Base-by-base conservation (phyloP, 1,140 invertebrate genomes). In the Pseudomyrmex pallidus region DNA sequence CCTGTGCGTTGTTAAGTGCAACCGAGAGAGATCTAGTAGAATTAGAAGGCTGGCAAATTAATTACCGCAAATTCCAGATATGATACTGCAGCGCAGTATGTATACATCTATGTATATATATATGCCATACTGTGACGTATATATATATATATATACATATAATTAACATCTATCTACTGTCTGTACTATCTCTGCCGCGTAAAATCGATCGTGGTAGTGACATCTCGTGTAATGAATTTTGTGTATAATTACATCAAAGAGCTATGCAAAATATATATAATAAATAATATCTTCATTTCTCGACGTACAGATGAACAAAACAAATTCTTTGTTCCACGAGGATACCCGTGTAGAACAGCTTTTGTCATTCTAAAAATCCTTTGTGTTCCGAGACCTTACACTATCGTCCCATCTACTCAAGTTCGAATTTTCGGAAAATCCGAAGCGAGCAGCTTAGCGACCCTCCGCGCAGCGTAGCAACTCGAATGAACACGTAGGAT, bases 401-500 rank as follows among this genome's bases (percentile, higher is more conserved):
- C 20, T 80, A 70, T 50, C 56, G 22, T 66, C 44, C 12, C 10
- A n/a, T 9, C 46, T 59, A 13, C 76, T 70, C 12, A 44, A 78
- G 20, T 48, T 48, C 44, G 54, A 70, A 80, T 80, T 59, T 78
- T 70, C 20, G 54, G 66, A 59, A 80, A 72, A 80, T 80, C 66
- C 76, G 44, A 22, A 72, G 46, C 76, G 66, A 80, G 76, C 66
- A 56, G 66, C 66, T 80, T 80, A 80, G 66, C 56, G 67, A 70
- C 17, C 20, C 56, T 72, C 12, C 44, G 66, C 35, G 62, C 15
- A 15, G 25, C 64, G 44, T 25, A 78, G 76, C 10, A 80, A 80
- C 66, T 80, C 67, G 54, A 44, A 70, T 80, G 76, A 80, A 70
- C 76, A 80, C n/a, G 76, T 78, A 78, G 76, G 76, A 80, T 80